Evolutionary conservation across 2,888 invertebrate species (phyloP).

Genomic region (Torymus texanus): DNA sequence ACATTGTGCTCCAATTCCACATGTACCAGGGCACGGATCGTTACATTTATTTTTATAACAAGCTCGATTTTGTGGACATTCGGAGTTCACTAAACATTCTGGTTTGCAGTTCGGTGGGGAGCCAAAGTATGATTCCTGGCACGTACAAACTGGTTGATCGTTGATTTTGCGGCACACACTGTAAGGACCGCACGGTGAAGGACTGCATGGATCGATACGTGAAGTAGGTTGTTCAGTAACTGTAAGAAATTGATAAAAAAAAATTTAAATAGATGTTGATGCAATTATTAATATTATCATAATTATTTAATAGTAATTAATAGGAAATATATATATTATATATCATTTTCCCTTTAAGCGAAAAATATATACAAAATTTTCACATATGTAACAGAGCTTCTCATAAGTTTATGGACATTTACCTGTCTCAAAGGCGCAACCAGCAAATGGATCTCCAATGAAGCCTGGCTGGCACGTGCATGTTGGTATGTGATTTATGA

Average conservation of each 20-base stretch:
- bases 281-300: too few relatives aligned
- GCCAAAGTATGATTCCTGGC: conserved; percentile 84
- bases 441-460: conserved; percentile 84
- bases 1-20: conserved; percentile 86
- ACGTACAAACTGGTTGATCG: conserved; percentile 86
- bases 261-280: neutral
- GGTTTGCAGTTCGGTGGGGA: conserved; percentile 88
- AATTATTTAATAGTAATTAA: too few relatives aligned
- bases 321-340: too few relatives aligned
- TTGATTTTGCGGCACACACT: conserved; percentile 85
- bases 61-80: conserved; percentile 86
- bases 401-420: neutral
- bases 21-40: conserved; percentile 89
- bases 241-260: conserved; percentile 1
- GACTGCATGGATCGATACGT: conserved; percentile 81
- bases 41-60: conserved; percentile 89
- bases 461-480: conserved; percentile 86
- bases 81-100: conserved; percentile 88
- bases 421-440: conserved; percentile 72
- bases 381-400: too few relatives aligned
- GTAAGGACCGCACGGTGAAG: conserved; percentile 88
- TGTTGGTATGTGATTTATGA: conserved; percentile 90
- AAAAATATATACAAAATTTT: too few relatives aligned
- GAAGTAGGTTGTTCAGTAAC: conserved; percentile 61
- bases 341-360: too few relatives aligned